These are phyloP conservation scores for Brachylomia viminalis DNA, from an alignment of 2,888 invertebrate species.

Conservation along the genomic window DNA sequence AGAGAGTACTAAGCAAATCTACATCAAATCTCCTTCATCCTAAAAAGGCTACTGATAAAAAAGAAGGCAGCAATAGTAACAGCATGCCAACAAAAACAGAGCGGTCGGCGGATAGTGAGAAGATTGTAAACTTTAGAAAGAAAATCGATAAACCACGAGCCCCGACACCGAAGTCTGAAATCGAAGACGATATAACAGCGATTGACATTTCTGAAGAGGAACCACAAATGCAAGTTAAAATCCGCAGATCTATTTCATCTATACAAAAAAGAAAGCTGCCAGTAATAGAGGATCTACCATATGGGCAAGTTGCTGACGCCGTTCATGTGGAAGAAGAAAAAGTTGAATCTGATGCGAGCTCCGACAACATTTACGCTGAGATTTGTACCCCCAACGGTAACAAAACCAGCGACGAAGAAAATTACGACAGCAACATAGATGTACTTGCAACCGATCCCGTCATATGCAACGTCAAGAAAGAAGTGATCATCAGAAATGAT, in stretches of 20 bases:
- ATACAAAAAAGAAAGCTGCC: slow-evolving; percentile 89
- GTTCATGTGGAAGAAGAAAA: slow-evolving; percentile 87
- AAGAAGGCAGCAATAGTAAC: slow-evolving; percentile 87
- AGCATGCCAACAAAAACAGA: slow-evolving; percentile 89
- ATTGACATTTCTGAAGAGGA: slow-evolving; percentile 86
- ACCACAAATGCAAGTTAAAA: slow-evolving; percentile 85
- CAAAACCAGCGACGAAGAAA: slow-evolving; percentile 84
- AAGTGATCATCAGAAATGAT: slow-evolving; percentile 86
- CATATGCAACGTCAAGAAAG: slow-evolving; percentile 88
- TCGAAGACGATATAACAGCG: slow-evolving; percentile 82
- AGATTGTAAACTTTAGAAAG: slow-evolving; percentile 86
- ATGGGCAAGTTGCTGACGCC: slow-evolving; percentile 93
- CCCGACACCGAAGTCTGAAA: slow-evolving; percentile 86
- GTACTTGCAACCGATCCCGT: slow-evolving; percentile 87
- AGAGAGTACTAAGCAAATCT: slow-evolving; percentile 91
- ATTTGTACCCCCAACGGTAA: slow-evolving; percentile 89
- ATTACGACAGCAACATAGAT: slow-evolving; percentile 85
- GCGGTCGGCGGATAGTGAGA: slow-evolving; percentile 80
- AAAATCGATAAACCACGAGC: slow-evolving; percentile 88
- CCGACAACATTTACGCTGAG: slow-evolving; percentile 93
- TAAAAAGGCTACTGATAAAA: slow-evolving; percentile 89
- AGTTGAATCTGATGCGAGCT: slow-evolving; percentile 83
- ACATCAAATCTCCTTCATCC: slow-evolving; percentile 91
- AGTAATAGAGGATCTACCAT: slow-evolving; percentile 92
- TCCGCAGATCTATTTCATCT: slow-evolving; percentile 89